Evolutionary conservation across 2,888 invertebrate genomes (phyloP).

Genomic region (Pterobdella sp.): DNA sequence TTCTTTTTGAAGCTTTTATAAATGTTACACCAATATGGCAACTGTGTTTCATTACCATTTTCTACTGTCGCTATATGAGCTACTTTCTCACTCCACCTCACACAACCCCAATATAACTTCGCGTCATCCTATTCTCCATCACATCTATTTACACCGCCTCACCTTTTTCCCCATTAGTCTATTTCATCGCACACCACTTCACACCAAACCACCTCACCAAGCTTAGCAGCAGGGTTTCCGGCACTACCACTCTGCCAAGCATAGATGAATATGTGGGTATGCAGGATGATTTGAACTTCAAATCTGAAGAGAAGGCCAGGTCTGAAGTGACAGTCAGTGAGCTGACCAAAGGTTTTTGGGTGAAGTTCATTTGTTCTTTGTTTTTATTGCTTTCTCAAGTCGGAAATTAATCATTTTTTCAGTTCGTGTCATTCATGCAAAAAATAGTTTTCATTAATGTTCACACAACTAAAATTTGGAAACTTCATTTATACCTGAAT

Average conservation of each 20-base stretch:
- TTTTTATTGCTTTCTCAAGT: background rate
- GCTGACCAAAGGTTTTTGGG: slow-evolving; percentile 51
- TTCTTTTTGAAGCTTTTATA: slow-evolving; percentile 33
- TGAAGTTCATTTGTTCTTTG: background rate
- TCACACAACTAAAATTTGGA: background rate
- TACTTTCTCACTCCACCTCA: too few species aligned
- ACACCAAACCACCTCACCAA: background rate
- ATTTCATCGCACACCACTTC: too few species aligned
- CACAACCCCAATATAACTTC: too few species aligned
- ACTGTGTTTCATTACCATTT: background rate
- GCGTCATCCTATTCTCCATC: too few species aligned
- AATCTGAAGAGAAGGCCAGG: slow-evolving; percentile 58
- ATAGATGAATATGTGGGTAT: slow-evolving; percentile 51
- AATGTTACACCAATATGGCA: background rate
- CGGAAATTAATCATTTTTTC: background rate
- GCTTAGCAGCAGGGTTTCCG: slow-evolving; percentile 45
- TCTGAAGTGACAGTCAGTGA: slow-evolving; percentile 61
- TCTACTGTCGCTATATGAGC: background rate
- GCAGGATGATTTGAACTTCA: slow-evolving; percentile 55
- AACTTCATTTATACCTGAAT: too few species aligned
- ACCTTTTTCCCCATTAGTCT: too few species aligned
- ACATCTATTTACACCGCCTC: too few species aligned
- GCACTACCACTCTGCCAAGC: slow-evolving; percentile 46
- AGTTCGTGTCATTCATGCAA: background rate
- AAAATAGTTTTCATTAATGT: background rate